Evolutionary conservation across 2,113 vertebrate genomes (phyloP).

Genomic region (Jacana jacana): DNA sequence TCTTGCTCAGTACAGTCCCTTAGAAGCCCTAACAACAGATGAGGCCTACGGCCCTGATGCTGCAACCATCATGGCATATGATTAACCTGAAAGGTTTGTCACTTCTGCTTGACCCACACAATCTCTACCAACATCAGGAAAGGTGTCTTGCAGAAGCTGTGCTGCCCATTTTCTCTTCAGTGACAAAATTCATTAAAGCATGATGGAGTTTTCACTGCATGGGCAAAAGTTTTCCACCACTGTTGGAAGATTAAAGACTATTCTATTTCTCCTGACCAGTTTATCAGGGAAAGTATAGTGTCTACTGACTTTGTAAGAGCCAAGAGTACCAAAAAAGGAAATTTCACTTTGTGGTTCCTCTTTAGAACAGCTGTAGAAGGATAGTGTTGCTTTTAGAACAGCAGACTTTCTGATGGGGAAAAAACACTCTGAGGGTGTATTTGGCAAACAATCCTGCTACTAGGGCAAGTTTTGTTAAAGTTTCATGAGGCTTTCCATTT

Average conservation of each 20-base stretch:
- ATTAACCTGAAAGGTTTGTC: background rate
- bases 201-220: background rate
- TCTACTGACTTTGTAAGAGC: background rate
- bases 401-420: background rate
- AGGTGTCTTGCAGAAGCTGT: background rate
- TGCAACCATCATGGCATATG: accelerated
- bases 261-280: background rate
- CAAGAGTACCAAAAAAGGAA: background rate
- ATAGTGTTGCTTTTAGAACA: background rate
- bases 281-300: background rate
- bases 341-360: background rate
- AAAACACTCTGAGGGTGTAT: background rate
- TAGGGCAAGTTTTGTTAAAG: background rate
- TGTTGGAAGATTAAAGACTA: background rate
- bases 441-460: background rate
- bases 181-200: background rate
- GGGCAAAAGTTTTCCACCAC: background rate
- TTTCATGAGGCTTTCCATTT: background rate
- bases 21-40: background rate
- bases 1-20: background rate
- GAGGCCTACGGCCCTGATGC: background rate
- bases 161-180: accelerated
- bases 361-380: background rate
- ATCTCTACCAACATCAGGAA: background rate
- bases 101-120: background rate